phyloP scores from a whole-genome alignment of 2,888 invertebrate genomes.

The Ichneumon xanthorius region DNA sequence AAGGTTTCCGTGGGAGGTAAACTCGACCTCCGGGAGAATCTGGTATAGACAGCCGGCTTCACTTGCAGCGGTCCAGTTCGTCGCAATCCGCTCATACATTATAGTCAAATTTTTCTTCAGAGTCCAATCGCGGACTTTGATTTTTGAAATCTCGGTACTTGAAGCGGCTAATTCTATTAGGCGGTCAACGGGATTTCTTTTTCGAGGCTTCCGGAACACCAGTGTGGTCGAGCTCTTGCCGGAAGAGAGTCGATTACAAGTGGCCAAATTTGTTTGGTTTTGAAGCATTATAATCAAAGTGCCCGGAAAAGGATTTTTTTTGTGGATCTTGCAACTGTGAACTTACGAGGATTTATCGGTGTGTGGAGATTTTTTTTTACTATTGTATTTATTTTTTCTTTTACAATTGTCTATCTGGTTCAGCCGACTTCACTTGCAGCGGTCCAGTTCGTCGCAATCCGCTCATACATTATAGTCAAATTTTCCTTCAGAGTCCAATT shows the following conservation, averaged over 20 bases:
- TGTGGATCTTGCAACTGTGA: constrained; percentile 18
- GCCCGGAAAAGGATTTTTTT: not conserved
- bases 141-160: not conserved
- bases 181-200: not conserved
- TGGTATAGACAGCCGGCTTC: constrained; percentile 77
- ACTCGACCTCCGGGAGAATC: constrained; percentile 76
- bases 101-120: constrained; percentile 15
- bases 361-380: too few species aligned
- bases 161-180: not conserved
- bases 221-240: constrained; percentile 62
- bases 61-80: constrained; percentile 76
- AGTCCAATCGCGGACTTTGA: not conserved
- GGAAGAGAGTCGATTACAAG: constrained; percentile 67
- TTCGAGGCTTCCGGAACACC: constrained; percentile 32
- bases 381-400: too few species aligned
- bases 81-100: constrained; percentile 60
- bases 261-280: not conserved
- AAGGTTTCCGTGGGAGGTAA: constrained; percentile 69
- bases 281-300: not conserved
- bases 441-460: too few species aligned
- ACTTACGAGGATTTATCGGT: not conserved
- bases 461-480: too few species aligned
- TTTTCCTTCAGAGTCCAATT: too few species aligned
- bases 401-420: too few species aligned
- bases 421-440: too few species aligned